phyloP scores from a whole-genome alignment of 2,113 vertebrate genomes.

The Carassius gibelio region DNA sequence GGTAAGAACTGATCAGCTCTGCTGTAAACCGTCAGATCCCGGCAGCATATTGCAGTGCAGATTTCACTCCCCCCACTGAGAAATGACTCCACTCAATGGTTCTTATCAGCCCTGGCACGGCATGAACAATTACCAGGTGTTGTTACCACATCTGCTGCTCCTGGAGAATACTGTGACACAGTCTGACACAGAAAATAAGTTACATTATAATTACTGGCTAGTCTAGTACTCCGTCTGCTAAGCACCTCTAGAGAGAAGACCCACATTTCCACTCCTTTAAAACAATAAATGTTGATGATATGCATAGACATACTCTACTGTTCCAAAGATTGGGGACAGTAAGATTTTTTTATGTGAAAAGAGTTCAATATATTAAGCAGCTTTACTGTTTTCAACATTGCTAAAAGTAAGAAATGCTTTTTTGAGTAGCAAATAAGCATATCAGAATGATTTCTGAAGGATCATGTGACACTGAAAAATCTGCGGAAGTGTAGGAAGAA shows the following conservation, averaged over 20 bases:
- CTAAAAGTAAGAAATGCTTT: not conserved
- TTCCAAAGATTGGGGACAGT: not conserved
- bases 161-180: slow-evolving; percentile 48
- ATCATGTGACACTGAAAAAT: not conserved
- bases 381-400: not conserved
- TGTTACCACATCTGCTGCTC: slow-evolving; percentile 38
- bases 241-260: not conserved
- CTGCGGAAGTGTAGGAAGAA: not conserved
- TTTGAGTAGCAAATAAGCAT: not conserved
- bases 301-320: not conserved
- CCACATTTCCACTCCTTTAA: slow-evolving; percentile 8
- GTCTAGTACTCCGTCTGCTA: not conserved
- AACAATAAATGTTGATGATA: not conserved
- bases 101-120: slow-evolving; percentile 41
- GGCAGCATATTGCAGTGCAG: slow-evolving; percentile 25
- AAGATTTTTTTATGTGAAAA: not conserved
- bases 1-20: not conserved
- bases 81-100: slow-evolving; percentile 2
- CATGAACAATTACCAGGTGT: slow-evolving; percentile 52
- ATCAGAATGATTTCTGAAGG: not conserved
- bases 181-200: slow-evolving; percentile 41
- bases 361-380: not conserved
- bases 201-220: slow-evolving; percentile 45
- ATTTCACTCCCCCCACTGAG: slow-evolving; percentile 27
- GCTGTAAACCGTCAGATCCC: not conserved